These are phyloP conservation scores for Odiellus spinosus DNA, from an alignment of 2,888 invertebrate genomes.

Conservation along the genomic window DNA sequence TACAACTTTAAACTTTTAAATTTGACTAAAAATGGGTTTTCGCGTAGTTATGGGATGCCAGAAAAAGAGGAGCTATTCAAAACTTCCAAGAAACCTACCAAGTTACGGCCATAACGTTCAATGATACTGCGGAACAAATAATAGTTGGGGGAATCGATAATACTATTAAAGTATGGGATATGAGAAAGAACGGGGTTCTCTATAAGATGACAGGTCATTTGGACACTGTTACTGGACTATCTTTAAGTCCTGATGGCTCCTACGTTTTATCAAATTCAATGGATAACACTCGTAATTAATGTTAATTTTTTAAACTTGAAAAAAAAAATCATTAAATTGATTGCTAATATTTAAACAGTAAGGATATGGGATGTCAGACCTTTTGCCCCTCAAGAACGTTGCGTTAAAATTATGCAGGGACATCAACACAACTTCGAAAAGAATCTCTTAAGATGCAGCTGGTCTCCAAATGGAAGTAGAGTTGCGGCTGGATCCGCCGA, in stretches of 20 bases:
- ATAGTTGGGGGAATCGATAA: slow-evolving; percentile 94
- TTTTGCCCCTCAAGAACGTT: slow-evolving; percentile 80
- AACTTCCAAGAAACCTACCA: slow-evolving; percentile 36
- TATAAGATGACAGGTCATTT: slow-evolving; percentile 81
- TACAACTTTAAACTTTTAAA: background rate
- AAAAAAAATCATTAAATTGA: no score
- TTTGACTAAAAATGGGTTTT: no score
- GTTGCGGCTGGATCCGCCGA: slow-evolving; percentile 87
- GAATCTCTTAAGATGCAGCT: slow-evolving; percentile 79
- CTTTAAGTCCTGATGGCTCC: slow-evolving; percentile 49
- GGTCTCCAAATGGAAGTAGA: slow-evolving; percentile 85
- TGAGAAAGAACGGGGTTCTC: slow-evolving; percentile 66
- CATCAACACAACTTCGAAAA: slow-evolving; percentile 97
- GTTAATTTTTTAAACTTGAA: slow-evolving; percentile 2
- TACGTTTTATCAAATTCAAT: slow-evolving; percentile 89
- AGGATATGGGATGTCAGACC: slow-evolving; percentile 95
- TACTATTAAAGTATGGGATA: slow-evolving; percentile 93
- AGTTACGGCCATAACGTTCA: slow-evolving; percentile 74
- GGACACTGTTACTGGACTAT: slow-evolving; percentile 79
- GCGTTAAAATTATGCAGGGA: slow-evolving; percentile 76
- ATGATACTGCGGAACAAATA: slow-evolving; percentile 87
- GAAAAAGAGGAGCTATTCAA: slow-evolving; percentile 60
- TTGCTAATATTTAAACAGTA: slow-evolving; percentile 32
- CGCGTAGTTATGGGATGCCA: slow-evolving; percentile 54
- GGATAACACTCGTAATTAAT: slow-evolving; percentile 62